Percentiles rank a stretch among this genome's conserved stretches.
These are phyloP conservation scores for Pollenia labialis DNA, from an alignment of 2,888 invertebrate species.

Conservation along the genomic window DNA sequence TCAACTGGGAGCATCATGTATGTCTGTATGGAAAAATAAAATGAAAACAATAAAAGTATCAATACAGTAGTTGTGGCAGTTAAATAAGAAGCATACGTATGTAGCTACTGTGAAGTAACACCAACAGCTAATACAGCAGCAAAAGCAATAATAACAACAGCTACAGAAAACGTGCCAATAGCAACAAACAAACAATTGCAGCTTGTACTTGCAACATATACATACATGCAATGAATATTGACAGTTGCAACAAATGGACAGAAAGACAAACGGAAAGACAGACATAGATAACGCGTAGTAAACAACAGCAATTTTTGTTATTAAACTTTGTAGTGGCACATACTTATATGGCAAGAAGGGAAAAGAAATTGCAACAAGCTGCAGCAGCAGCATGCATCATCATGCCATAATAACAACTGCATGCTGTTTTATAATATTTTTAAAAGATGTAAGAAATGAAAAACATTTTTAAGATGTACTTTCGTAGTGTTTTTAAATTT, in stretches of 20 bases:
- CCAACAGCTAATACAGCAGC: constrained; percentile 5
- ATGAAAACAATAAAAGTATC: constrained; percentile 69
- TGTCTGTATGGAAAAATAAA: not conserved
- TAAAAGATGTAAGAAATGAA: constrained; percentile 46
- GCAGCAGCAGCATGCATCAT: constrained; percentile 18
- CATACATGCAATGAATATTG: constrained; percentile 53
- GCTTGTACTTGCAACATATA: constrained; percentile 1
- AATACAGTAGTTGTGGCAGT: constrained; percentile 65
- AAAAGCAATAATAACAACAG: constrained; percentile 22
- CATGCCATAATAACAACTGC: constrained; percentile 49
- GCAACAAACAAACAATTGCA: constrained; percentile 57
- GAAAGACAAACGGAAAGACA: constrained; percentile 52
- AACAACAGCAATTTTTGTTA: constrained; percentile 52
- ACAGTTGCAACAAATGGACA: constrained; percentile 63
- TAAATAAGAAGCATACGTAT: constrained; percentile 39
- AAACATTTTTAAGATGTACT: constrained; percentile 64
- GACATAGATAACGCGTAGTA: constrained; percentile 47
- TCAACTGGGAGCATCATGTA: constrained; percentile 67
- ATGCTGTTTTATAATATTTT: constrained; percentile 62
- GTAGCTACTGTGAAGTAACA: constrained; percentile 45
- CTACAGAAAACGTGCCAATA: constrained; percentile 39
- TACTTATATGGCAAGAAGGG: not conserved
- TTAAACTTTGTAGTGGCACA: not conserved
- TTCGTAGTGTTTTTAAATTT: constrained; percentile 3
- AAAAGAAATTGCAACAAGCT: constrained; percentile 19